Evolutionary conservation across 2,113 vertebrate species (phyloP).

Genomic region (Peucedramus taeniatus): DNA sequence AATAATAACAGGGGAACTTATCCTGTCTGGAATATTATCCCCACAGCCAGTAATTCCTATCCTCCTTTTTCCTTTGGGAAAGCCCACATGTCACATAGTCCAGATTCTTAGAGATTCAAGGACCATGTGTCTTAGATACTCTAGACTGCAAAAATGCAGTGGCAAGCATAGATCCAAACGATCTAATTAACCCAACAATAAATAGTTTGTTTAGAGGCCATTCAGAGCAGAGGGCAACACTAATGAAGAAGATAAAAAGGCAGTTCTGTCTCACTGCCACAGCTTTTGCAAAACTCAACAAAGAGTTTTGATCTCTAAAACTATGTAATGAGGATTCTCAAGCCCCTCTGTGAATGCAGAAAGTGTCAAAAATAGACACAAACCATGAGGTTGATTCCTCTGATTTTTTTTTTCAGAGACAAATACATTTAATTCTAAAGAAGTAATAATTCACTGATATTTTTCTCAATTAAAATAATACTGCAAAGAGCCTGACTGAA

Average conservation of each 20-base stretch:
- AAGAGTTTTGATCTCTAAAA: background rate
- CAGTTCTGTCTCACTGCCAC: background rate
- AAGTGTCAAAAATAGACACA: background rate
- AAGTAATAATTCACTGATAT: background rate
- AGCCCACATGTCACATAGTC: background rate
- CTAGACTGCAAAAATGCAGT: background rate
- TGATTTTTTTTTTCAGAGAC: background rate
- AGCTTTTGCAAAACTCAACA: background rate
- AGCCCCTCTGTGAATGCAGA: background rate
- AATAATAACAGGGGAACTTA: background rate
- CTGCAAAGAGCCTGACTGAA: background rate
- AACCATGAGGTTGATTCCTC: background rate
- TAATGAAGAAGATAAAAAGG: background rate
- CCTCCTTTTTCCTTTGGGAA: background rate
- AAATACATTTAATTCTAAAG: background rate
- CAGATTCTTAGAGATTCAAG: background rate
- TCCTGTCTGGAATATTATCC: background rate
- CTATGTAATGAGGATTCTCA: background rate
- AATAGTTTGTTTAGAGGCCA: background rate
- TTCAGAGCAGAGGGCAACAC: background rate
- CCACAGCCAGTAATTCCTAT: background rate
- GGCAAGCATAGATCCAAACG: background rate
- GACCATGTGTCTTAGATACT: background rate
- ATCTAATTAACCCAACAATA: slow-evolving; percentile 5
- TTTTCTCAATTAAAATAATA: background rate